A percentile compares a stretch with the other conserved stretches of the same genome.
These are phyloP conservation scores for Centropristis striata DNA, from an alignment of 2,113 vertebrate species.

Conservation along the genomic window DNA sequence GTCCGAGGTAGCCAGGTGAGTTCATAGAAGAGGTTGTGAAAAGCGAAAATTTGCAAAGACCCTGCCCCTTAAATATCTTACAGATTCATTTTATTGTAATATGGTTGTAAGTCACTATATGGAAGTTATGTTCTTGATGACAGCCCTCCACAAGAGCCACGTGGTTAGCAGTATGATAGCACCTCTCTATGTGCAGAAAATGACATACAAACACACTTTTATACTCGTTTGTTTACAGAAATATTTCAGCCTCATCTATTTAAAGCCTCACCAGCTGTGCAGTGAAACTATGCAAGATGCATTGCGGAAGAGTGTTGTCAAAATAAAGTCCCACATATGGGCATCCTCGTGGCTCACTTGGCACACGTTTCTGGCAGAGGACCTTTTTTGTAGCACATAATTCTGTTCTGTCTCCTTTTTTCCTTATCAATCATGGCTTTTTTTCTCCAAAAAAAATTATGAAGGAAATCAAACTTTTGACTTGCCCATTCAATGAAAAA, in stretches of 20 bases:
- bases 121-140: background rate
- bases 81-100: background rate
- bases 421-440: background rate
- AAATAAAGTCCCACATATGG: background rate
- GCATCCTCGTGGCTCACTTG: slow-evolving; percentile 1
- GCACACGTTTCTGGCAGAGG: slow-evolving; percentile 15
- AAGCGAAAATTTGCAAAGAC: background rate
- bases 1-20: slow-evolving; percentile 4
- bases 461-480: background rate
- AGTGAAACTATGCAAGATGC: slow-evolving; percentile 4
- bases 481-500: background rate
- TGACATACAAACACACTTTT: background rate
- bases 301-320: background rate
- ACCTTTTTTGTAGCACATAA: background rate
- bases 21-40: slow-evolving; percentile 17
- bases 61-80: background rate
- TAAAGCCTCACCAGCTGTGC: background rate
- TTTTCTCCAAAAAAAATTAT: background rate
- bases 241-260: background rate
- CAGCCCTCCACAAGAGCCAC: background rate
- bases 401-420: background rate
- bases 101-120: background rate
- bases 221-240: background rate
- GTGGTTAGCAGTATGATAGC: background rate
- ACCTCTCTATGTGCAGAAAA: background rate